These are phyloP conservation scores for Euleptes europaea DNA, from an alignment of 2,113 vertebrate genomes.

Conservation along the genomic window DNA sequence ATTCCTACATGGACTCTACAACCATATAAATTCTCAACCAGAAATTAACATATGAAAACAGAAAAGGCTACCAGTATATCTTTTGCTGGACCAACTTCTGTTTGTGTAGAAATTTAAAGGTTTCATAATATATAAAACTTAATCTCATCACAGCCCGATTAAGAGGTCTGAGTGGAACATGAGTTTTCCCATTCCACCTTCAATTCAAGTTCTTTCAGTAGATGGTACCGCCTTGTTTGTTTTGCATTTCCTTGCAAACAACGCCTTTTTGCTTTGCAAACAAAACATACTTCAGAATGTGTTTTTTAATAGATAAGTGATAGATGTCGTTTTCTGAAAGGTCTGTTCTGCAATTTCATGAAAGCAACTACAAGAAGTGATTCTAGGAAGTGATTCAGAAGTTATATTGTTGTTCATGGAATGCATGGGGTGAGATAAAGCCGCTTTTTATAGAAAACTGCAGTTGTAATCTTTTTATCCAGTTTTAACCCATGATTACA, in stretches of 20 bases:
- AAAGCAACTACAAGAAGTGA: conserved; percentile 10
- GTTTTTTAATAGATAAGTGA: no score
- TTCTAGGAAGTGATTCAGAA: accelerated
- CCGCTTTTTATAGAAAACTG: conserved; percentile 14
- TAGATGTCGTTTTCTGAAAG: background rate
- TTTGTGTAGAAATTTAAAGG: background rate
- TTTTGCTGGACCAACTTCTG: background rate
- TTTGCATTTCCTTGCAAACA: background rate
- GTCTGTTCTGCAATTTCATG: background rate
- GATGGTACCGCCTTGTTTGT: background rate
- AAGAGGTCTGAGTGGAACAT: background rate
- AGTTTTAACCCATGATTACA: conserved; percentile 30
- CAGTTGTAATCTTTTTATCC: background rate
- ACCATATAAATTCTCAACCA: background rate
- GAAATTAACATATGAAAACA: background rate
- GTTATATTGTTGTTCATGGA: background rate
- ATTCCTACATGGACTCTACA: background rate
- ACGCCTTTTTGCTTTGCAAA: background rate
- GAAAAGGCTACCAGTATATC: no score
- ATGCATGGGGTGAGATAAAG: background rate
- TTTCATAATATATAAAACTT: background rate
- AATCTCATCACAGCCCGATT: background rate
- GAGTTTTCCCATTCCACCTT: background rate
- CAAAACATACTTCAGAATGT: no score
- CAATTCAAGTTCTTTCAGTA: background rate